These are phyloP conservation scores for Himantopus leucocephalus DNA, from an alignment of 2,113 vertebrate genomes.

Conservation along the genomic window DNA sequence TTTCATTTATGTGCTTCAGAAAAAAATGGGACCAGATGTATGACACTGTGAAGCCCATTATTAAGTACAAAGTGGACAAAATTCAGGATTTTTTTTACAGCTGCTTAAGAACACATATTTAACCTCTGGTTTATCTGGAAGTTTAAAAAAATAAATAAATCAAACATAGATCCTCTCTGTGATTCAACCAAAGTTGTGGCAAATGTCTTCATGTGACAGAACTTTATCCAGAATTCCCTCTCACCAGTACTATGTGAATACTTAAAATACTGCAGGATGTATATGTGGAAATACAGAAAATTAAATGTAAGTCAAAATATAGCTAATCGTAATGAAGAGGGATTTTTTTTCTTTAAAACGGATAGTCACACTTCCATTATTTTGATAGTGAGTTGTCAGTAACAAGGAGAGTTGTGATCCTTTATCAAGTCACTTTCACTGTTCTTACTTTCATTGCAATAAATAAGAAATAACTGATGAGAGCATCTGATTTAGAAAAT, in stretches of 20 bases:
- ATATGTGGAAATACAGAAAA: not conserved
- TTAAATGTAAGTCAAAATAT: not conserved
- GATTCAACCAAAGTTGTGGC: not conserved
- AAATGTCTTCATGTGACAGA: not conserved
- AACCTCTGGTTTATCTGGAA: not conserved
- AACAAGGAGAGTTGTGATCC: not conserved
- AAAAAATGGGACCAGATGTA: constrained; percentile 6
- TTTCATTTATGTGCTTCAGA: constrained; percentile 6
- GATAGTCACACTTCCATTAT: not conserved
- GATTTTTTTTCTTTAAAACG: not conserved
- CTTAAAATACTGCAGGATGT: not conserved
- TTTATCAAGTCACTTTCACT: not conserved
- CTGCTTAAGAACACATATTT: not conserved
- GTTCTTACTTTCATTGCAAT: not conserved
- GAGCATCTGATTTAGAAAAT: not conserved
- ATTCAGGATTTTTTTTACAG: not conserved
- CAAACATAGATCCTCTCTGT: not conserved
- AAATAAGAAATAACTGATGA: not conserved
- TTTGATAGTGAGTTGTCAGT: not conserved
- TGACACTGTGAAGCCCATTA: not conserved
- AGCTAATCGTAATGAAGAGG: not conserved
- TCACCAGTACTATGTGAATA: not conserved
- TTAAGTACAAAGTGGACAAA: not conserved
- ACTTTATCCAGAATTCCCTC: not conserved
- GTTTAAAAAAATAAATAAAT: not conserved